Conservation (phyloP, 2,888 invertebrate species). For the Aphidoletes aphidimyza region DNA sequence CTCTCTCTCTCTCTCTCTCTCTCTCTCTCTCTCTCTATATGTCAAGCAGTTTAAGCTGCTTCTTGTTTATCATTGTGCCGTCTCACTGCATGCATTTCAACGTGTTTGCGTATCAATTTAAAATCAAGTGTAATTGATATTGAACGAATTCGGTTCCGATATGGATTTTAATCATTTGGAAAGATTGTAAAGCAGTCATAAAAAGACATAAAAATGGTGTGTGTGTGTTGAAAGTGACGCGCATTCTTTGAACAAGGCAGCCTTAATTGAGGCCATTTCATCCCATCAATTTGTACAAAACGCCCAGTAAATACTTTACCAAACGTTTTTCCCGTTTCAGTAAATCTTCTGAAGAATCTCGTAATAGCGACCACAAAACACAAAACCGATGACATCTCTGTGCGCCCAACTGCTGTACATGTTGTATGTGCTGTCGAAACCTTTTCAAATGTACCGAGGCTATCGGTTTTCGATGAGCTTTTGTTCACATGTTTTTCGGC, state of each 20-base stretch:
- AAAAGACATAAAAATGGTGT: too few relatives aligned
- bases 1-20: too few relatives aligned
- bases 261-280: not conserved
- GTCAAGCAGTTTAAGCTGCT: too few relatives aligned
- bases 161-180: slow-evolving; percentile 26
- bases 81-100: not conserved
- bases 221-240: not conserved
- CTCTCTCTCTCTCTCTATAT: too few relatives aligned
- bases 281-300: not conserved
- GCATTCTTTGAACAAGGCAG: not conserved
- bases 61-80: too few relatives aligned
- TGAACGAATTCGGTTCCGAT: slow-evolving; percentile 6
- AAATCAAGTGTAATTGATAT: slow-evolving; percentile 10
- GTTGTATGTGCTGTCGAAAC: too few relatives aligned
- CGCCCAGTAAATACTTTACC: too few relatives aligned
- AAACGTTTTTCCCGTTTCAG: too few relatives aligned
- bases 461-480: not conserved
- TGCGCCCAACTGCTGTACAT: too few relatives aligned
- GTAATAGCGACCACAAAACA: too few relatives aligned
- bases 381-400: too few relatives aligned
- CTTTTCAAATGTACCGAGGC: not conserved
- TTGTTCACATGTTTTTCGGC: not conserved
- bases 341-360: too few relatives aligned
- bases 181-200: not conserved
- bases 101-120: not conserved